These are phyloP conservation scores for Harmothoe impar DNA, from an alignment of 2,888 invertebrate species.

Conservation along the genomic window DNA sequence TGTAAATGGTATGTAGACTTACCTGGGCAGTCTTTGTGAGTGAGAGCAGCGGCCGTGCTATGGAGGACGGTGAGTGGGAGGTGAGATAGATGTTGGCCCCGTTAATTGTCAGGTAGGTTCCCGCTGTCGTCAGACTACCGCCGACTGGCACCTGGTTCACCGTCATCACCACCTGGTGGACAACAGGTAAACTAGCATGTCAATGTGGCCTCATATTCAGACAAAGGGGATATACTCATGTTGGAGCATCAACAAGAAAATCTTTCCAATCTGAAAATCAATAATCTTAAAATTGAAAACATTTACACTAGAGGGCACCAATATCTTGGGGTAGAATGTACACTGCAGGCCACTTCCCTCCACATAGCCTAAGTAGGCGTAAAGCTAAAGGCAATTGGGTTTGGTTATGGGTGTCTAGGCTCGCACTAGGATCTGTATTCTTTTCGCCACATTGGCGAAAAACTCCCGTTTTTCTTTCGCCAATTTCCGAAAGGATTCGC, in stretches of 20 bases:
- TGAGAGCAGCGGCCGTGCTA: background rate
- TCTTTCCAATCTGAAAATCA: background rate
- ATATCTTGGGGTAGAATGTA: no score
- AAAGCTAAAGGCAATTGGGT: no score
- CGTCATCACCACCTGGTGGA: background rate
- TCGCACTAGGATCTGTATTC: no score
- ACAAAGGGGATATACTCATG: background rate
- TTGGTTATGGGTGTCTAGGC: no score
- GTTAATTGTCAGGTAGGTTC: background rate
- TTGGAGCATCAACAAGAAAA: background rate
- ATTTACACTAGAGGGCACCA: background rate
- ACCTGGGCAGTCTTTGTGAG: background rate
- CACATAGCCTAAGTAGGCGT: no score
- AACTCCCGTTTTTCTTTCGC: no score
- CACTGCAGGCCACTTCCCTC: background rate
- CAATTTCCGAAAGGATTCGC: no score
- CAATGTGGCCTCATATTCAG: background rate
- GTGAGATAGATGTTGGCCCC: background rate
- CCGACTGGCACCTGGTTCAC: background rate
- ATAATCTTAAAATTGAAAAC: no score
- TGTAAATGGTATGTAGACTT: background rate
- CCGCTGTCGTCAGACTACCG: background rate
- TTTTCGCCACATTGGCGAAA: no score
- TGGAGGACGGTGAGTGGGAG: background rate
- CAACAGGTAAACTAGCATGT: background rate